A percentile compares a stretch with the other conserved stretches of the same genome.
Evolutionary conservation across 1,140 invertebrate species (phyloP).

Genomic region (Cyphomyrmex costatus): DNA sequence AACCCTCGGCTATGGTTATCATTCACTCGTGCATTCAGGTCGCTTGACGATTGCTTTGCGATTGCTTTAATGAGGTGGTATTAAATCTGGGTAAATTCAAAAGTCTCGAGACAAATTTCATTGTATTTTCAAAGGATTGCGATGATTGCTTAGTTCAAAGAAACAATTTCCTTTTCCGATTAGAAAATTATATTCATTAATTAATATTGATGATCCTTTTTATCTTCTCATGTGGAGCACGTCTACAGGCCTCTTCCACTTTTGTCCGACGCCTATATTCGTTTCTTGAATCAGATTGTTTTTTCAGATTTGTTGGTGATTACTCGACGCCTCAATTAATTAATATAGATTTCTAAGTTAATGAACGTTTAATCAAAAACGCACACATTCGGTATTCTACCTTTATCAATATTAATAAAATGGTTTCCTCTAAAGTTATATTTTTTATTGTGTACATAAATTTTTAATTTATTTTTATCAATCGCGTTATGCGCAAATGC

Average conservation of each 20-base stretch:
- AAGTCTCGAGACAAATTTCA: conserved; percentile 30
- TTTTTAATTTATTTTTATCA: too few relatives aligned
- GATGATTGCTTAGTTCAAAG: neutral
- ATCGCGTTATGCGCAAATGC: too few relatives aligned
- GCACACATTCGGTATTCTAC: neutral
- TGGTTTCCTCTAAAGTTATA: neutral
- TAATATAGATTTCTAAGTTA: too few relatives aligned
- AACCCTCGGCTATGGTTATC: conserved; percentile 51
- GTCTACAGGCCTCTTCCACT: too few relatives aligned
- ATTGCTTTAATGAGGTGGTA: conserved; percentile 13
- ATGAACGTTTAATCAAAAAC: neutral
- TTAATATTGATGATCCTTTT: too few relatives aligned
- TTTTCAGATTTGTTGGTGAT: too few relatives aligned
- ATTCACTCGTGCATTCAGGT: conserved; percentile 41
- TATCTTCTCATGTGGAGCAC: too few relatives aligned
- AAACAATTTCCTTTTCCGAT: neutral
- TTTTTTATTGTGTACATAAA: neutral
- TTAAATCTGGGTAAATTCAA: conserved; percentile 45
- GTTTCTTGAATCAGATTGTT: too few relatives aligned
- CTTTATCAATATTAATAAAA: neutral
- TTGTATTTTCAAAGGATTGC: neutral
- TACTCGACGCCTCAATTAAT: too few relatives aligned
- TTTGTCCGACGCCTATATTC: too few relatives aligned
- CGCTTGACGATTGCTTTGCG: conserved; percentile 11
- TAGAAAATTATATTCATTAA: neutral